phyloP scores from a whole-genome alignment of 2,113 vertebrate genomes.

The Eulemur macaco region DNA sequence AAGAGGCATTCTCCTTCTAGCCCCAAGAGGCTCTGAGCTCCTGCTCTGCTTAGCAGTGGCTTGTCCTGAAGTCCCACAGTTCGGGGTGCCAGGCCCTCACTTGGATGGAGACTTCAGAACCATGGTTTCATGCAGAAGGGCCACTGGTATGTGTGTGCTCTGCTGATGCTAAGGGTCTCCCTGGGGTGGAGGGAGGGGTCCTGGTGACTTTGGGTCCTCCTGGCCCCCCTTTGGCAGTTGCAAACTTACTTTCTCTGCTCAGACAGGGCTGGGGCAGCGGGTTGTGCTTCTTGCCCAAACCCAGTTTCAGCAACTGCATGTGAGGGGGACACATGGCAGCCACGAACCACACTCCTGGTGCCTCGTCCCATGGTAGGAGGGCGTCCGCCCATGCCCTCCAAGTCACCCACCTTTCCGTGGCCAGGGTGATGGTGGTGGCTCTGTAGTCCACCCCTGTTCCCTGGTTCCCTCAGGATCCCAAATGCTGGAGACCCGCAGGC shows the following conservation, averaged over 20 bases:
- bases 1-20: neutral
- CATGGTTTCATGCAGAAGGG: neutral
- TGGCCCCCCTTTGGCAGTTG: neutral
- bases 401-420: neutral
- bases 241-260: neutral
- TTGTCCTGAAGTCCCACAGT: neutral
- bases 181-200: accelerated
- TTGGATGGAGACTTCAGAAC: neutral
- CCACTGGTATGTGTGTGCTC: neutral
- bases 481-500: neutral
- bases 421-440: neutral
- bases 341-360: neutral
- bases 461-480: neutral
- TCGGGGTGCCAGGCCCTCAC: accelerated
- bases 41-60: neutral
- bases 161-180: neutral
- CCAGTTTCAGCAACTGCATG: neutral
- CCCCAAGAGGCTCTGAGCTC: neutral
- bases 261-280: neutral
- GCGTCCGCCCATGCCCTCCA: neutral
- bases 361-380: neutral
- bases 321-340: neutral
- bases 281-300: neutral
- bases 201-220: neutral
- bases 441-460: neutral